Percentiles rank a stretch among this genome's conserved stretches.
These are phyloP conservation scores for Hyposoter didymator DNA, from an alignment of 2,888 invertebrate species.

Conservation along the genomic window DNA sequence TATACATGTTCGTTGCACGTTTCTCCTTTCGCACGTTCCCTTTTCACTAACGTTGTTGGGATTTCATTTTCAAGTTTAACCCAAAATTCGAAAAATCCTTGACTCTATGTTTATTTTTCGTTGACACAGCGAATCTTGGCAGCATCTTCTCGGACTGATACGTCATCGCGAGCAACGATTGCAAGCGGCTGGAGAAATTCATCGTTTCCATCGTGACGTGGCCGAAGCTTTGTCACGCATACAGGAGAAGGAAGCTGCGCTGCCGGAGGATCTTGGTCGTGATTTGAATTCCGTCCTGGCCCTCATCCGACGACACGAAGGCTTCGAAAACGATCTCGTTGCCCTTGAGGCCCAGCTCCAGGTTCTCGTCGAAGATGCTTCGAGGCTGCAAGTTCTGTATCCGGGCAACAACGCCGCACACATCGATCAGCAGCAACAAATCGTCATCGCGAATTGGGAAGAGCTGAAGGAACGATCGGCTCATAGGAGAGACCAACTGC, in stretches of 20 bases:
- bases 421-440: constrained; percentile 94
- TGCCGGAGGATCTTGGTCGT: constrained; percentile 92
- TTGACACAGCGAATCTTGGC: constrained; percentile 91
- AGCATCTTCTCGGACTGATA: constrained; percentile 93
- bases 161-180: constrained; percentile 94
- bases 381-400: constrained; percentile 93
- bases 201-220: constrained; percentile 98
- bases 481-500: constrained; percentile 91
- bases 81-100: constrained; percentile 37
- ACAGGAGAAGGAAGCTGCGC: constrained; percentile 94
- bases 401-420: constrained; percentile 96
- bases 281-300: constrained; percentile 95
- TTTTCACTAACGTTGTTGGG: constrained; percentile 29
- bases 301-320: constrained; percentile 94
- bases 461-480: constrained; percentile 93
- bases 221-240: constrained; percentile 95
- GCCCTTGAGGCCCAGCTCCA: constrained; percentile 96
- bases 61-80: constrained; percentile 69
- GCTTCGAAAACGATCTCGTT: constrained; percentile 96
- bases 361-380: constrained; percentile 96
- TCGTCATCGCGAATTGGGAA: constrained; percentile 95
- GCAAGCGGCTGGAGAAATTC: constrained; percentile 98
- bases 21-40: constrained; percentile 49
- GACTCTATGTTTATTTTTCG: constrained; percentile 37
- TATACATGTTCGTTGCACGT: constrained; percentile 32